A percentile compares a stretch with the other conserved stretches of the same genome.
phyloP scores from a whole-genome alignment of 2,113 vertebrate genomes.

The Climacteris rufus region DNA sequence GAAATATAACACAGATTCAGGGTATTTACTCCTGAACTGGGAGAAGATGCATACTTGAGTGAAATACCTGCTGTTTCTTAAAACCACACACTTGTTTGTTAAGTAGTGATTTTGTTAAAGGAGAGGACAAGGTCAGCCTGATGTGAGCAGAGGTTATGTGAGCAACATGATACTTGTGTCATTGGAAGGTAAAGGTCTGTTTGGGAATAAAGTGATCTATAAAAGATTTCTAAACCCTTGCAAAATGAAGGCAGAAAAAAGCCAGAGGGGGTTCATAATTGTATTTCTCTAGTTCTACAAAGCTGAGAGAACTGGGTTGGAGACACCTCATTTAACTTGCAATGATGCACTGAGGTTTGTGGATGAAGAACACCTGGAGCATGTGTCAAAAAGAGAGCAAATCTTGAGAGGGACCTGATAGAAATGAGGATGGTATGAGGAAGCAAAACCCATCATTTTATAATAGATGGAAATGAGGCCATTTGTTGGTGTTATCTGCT shows the following conservation, averaged over 20 bases:
- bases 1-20: neutral
- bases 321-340: neutral
- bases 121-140: neutral
- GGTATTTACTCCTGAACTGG: neutral
- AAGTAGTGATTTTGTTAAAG: neutral
- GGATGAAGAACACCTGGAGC: conserved; percentile 12
- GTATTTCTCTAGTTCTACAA: neutral
- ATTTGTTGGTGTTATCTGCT: conserved; percentile 17
- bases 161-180: neutral
- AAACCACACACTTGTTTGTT: neutral
- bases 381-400: neutral
- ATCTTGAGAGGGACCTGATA: neutral
- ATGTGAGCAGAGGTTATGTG: neutral
- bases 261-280: neutral
- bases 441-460: neutral
- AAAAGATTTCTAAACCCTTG: neutral
- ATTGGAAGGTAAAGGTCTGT: neutral
- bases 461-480: neutral
- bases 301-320: neutral
- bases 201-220: neutral
- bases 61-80: neutral
- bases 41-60: neutral
- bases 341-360: neutral
- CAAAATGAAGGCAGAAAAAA: neutral
- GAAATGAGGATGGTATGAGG: neutral